Evolutionary conservation across 2,113 vertebrate genomes (phyloP), one percentile per base, ranked within the genome.

Genomic region (Chiloscyllium plagiosum): DNA sequence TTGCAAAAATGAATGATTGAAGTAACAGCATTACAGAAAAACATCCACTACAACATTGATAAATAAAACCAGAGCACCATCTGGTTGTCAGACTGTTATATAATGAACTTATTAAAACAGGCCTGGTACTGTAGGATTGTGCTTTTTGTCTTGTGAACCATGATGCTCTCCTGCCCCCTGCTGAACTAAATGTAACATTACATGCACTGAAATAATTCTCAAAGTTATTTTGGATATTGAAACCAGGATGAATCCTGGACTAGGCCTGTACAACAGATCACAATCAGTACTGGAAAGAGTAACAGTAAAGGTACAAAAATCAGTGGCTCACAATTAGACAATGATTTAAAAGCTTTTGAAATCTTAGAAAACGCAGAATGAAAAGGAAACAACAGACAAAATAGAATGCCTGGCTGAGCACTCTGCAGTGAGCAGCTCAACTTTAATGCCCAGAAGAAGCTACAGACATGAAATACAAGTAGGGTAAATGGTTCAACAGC

Each of bases 81-180:
- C 94, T 95, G 94, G 68, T 47, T 72, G 94, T 37, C 42, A 33
- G 4, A 52, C 69, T 50, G 24, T 52, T 70, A 26, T 26, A 33
- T 17, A 2, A 68, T 42, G 33, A 20, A 10, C 90, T 66, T 65
- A n/a, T 93, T n/a, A 50, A 47, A 95, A 95, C 37, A 29, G 94
- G 8, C 72, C 37, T 33, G 94, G 66, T 29, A 70, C 37, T 29
- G 42, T 13, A 1, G 10, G 22, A 42, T 24, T 65, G 56, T 19
- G 33, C 26, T 4, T 92, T 61, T 5, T 13, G 47, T 20, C 22
- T 37, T 50, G 29, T 42, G 96, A 98, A 97, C 96, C 95, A 69
- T 95, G 97, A 96, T 97, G 96, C 98, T 97, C 97, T 98, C 97
- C 97, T 98, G 98, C 98, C 98, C 97, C 96, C 98, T 98, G 97